Evolutionary conservation across 2,888 invertebrate species (phyloP), one percentile per base, ranked within the genome.

Genomic region (Kuschelorhynchus macadamiae): DNA sequence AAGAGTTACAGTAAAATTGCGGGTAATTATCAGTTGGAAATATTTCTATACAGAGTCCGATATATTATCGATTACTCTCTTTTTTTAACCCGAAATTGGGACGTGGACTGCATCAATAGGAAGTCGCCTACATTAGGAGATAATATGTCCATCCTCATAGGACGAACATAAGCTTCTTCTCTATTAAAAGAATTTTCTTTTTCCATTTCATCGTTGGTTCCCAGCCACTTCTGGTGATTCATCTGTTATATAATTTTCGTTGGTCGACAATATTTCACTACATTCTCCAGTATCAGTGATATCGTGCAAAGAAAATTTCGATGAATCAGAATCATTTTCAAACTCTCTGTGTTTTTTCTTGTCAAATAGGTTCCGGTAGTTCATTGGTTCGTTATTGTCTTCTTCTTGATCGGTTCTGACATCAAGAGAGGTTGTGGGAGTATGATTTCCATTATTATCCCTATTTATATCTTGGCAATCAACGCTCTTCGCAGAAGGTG

Each of bases 11-110:
- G 36, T 36, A 36, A 36, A 11, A 36, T 36, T 36, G 36, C 36
- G 36, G 42, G 42, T 42, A 42, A 14, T 42, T 42, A 42, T 42
- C 42, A 42, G 42, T 42, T 42, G 42, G 42, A 7, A 42, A 42
- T 42, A 42, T 42, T 17, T 42, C 42, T 42, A 42, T 42, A 42
- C 42, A 42, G 42, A 4, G 12, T 36, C 11, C 36, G 11, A 36
- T 36, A 36, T 36, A 36, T 4, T 36, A 36, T 42, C 14, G 11
- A 36, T 11, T 12, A 36, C 36, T 12, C 36, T 32, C 32, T 3
- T 36, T n/a, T 36, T 36, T 12, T 42, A 36, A 11, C 36, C 36
- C 11, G 36, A 36, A 36, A 36, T 36, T 36, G 36, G 36, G 36
- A 36, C 36, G 36, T 36, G 36, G 2, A 36, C 36, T 36, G 11